These are phyloP conservation scores for Caenorhabditis sp. DNA, from an alignment of 2,888 invertebrate genomes.

Conservation along the genomic window DNA sequence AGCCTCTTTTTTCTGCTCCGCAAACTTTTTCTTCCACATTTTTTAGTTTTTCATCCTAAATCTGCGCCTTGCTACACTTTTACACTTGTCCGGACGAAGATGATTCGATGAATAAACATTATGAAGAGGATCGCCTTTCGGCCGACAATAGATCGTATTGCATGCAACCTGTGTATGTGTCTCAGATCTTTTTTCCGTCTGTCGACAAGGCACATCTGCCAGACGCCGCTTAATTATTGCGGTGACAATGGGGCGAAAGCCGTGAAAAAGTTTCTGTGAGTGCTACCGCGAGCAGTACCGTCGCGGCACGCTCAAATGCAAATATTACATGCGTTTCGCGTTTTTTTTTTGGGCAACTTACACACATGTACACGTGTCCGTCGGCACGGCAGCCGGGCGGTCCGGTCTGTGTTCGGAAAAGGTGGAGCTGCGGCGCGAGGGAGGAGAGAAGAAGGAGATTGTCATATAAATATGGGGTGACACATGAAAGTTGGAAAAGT, in stretches of 20 bases:
- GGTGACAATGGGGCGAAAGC: slow-evolving; percentile 49
- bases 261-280: slow-evolving; percentile 29
- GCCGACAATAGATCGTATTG: slow-evolving; percentile 47
- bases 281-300: slow-evolving; percentile 29
- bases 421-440: slow-evolving; percentile 40
- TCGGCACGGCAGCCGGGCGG: slow-evolving; percentile 8
- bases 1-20: background rate
- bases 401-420: slow-evolving; percentile 48
- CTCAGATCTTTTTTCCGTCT: slow-evolving; percentile 15
- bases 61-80: slow-evolving; percentile 34
- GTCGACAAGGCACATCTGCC: slow-evolving; percentile 7
- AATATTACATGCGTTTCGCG: slow-evolving; percentile 47
- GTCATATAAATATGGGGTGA: slow-evolving; percentile 45
- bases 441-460: slow-evolving; percentile 10
- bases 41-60: background rate
- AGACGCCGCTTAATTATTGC: slow-evolving; percentile 44
- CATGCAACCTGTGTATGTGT: too few relatives aligned
- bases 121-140: slow-evolving; percentile 37
- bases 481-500: slow-evolving; percentile 19
- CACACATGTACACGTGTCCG: slow-evolving; percentile 50
- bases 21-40: background rate
- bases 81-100: slow-evolving; percentile 15
- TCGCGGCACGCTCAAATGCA: slow-evolving; percentile 41
- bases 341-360: slow-evolving; percentile 56
- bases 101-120: slow-evolving; percentile 36